Base-by-base conservation (phyloP, 2,113 vertebrate genomes). In the Labrus mixtus region DNA sequence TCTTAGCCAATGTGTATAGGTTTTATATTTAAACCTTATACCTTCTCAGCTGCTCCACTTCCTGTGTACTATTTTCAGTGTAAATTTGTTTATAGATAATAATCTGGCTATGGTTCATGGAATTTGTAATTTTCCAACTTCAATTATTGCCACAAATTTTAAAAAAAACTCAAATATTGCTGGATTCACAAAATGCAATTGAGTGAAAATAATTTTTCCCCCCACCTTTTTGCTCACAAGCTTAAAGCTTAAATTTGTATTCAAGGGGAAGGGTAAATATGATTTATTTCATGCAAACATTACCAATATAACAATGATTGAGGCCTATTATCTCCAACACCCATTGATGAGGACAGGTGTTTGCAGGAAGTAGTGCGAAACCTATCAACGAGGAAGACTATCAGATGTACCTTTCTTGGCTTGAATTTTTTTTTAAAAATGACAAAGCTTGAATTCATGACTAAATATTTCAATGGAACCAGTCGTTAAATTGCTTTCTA, bases 71-170 rank as follows among this genome's bases (percentile, higher is more conserved):
- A 29, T n/a, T 43, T 61, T 58, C 46, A 13, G 5, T 15, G 43
- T n/a, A 20, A 62, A 8, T 55, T 68, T 63, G 11, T 55, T 68
- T 58, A 43, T 37, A 8, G 20, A 64, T 69, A 51, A 68, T 71
- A 62, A 55, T 74, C 16, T 53, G 17, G 50, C 48, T 15, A 15
- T 63, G n/a, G 19, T 66, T 65, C 3, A 10, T 3, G 10, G 36
- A 19, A 77, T 62, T 65, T 61, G n/a, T 53, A 37, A 43, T 60
- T 62, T 73, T 67, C 36, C 1, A 48, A 73, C n/a, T 60, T 61
- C 1, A 66, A 48, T 56, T 39, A 48, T 37, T 53, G 15, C 20
- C 43, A 12, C 13, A 69, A 41, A 69, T n/a, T n/a, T n/a, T n/a
- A 12, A 20, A 12, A 41, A 62, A 58, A 37, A 37, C 4, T 37